phyloP scores from a whole-genome alignment of 1,140 invertebrate species.

The Geopemphigus sp. region DNA sequence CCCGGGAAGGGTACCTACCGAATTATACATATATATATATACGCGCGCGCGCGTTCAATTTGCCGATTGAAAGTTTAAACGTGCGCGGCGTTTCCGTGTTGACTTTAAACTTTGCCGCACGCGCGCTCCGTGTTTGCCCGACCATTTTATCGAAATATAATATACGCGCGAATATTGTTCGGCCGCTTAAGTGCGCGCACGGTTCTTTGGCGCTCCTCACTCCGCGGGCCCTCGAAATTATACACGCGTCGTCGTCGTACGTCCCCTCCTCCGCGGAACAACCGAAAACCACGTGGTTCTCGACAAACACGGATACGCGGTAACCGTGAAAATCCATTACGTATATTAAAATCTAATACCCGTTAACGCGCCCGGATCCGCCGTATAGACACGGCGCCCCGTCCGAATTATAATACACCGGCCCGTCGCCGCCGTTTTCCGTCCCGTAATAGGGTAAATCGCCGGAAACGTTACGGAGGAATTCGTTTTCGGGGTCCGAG shows the following conservation, averaged over 20 bases:
- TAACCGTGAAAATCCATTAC: neutral
- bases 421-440: too few species aligned
- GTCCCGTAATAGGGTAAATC: too few species aligned
- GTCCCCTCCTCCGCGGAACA: neutral
- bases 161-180: neutral
- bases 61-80: slow-evolving; percentile 42
- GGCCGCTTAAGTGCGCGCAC: neutral
- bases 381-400: too few species aligned
- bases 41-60: slow-evolving; percentile 10
- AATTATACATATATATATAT: neutral
- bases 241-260: neutral
- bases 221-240: too few species aligned
- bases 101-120: slow-evolving; percentile 40
- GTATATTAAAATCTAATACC: slow-evolving; percentile 31
- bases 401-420: too few species aligned
- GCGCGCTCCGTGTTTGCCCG: slow-evolving; percentile 11
- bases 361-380: neutral
- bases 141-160: neutral
- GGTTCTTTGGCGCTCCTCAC: too few species aligned
- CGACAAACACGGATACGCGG: neutral
- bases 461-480: too few species aligned
- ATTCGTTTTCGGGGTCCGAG: too few species aligned
- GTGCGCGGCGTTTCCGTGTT: neutral
- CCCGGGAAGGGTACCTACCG: too few species aligned
- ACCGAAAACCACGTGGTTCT: neutral